Base-by-base conservation (phyloP, 23 tunicate genomes). In the Ascidia mentula region DNA sequence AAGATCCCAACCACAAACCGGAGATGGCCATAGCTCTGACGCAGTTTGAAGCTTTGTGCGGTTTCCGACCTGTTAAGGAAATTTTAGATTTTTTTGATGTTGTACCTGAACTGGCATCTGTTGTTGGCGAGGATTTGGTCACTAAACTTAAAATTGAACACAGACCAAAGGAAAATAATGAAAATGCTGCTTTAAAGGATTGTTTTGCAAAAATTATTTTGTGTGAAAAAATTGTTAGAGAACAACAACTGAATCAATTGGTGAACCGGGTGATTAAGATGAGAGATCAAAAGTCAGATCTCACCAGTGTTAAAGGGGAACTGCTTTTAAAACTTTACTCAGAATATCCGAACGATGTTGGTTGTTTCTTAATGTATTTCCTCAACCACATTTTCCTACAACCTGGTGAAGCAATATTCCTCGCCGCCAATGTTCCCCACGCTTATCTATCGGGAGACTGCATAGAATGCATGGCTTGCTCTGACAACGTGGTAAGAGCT, bases 381-480 rank as follows among this genome's bases (percentile, higher is more conserved):
- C 80, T 96, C 12, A 96, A 96, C 69, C 90, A 87, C 82, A 86
- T 96, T 30, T 59, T 38, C 18, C 81, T 96, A 22, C 20, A 59
- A 45, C 90, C 92, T 38, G 99, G 99, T 37, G 99, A 96, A 80
- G 99, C 99, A 9, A 83, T 96, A 69, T 96, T 87, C 46, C 82
- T 96, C 0, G 85, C 85, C 13, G 99, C 99, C 2, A 96, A 96
- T 73, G 89, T 87, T 12, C 99, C 99, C 18, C 99, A 96, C 77
- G 99, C 99, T 22, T 96, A 96, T 81, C 72, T 96, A 2, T 82
- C 73, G 77, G 99, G 99, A 0, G 96, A 96, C 46, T 96, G 99
- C 45, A 87, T 96, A 42, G 99, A 96, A 61, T 96, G 99, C 40
- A 96, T 96, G 99, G 99, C 99, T 18, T 96, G 99, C 45, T 96